These are phyloP conservation scores for Trachymyrmex cornetzi DNA, from an alignment of 1,140 invertebrate genomes.

Conservation along the genomic window DNA sequence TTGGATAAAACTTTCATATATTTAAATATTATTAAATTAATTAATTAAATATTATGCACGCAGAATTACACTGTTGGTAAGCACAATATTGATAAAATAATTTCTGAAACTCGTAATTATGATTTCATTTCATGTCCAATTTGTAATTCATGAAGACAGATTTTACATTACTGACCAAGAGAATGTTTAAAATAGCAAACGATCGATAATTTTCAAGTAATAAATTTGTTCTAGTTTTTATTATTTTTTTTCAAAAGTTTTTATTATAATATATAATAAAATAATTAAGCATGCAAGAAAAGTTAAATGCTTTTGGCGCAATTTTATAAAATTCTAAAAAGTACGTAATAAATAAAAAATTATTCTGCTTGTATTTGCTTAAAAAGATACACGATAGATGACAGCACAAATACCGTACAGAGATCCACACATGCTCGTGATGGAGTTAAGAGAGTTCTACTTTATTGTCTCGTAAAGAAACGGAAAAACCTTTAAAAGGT, in stretches of 20 bases:
- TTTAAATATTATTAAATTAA: neutral
- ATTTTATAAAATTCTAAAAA: slow-evolving; percentile 28
- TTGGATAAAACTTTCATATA: neutral
- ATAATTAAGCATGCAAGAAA: neutral
- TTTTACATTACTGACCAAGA: neutral
- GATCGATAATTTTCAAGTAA: neutral
- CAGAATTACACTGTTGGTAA: neutral
- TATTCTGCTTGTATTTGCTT: neutral
- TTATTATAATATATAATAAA: neutral
- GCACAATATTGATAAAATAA: neutral
- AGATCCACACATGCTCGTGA: neutral
- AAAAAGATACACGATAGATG: neutral
- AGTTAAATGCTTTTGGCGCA: neutral
- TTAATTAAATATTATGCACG: neutral
- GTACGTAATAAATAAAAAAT: slow-evolving; percentile 7
- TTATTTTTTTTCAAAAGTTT: neutral
- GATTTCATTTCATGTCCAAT: neutral
- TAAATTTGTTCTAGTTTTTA: neutral
- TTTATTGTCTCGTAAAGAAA: neutral
- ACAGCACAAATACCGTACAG: slow-evolving; percentile 11
- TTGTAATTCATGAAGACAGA: neutral
- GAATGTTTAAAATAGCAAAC: neutral
- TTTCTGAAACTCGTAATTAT: neutral
- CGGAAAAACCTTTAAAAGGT: neutral
- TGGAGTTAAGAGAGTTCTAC: neutral